Conservation (phyloP, 2,888 invertebrate genomes). For the Caenorhabditis doughertyi region DNA sequence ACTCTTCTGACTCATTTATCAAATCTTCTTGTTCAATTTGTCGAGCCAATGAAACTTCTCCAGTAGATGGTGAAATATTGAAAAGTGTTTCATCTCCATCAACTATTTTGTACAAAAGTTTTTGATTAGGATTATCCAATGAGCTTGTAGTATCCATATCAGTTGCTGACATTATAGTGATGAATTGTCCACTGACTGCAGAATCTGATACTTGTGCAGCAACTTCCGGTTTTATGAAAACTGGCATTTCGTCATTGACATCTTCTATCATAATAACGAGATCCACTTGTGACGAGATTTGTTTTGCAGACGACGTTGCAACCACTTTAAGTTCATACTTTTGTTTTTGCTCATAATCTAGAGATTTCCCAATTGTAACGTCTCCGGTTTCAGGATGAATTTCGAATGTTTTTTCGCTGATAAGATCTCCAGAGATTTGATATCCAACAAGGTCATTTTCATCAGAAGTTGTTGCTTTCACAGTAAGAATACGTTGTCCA, state of each 20-base stretch:
- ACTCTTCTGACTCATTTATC: slow-evolving; percentile 21
- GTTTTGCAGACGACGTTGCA: slow-evolving; percentile 87
- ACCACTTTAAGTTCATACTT: slow-evolving; percentile 64
- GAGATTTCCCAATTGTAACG: slow-evolving; percentile 90
- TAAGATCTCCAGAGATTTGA: not conserved
- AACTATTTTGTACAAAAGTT: slow-evolving; percentile 73
- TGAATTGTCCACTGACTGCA: slow-evolving; percentile 71
- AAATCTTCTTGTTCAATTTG: slow-evolving; percentile 73
- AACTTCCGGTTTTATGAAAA: slow-evolving; percentile 67
- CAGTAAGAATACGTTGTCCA: slow-evolving; percentile 71
- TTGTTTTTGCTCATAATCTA: slow-evolving; percentile 91
- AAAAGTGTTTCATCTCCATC: slow-evolving; percentile 80
- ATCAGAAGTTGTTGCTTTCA: slow-evolving; percentile 76
- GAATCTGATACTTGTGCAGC: slow-evolving; percentile 67
- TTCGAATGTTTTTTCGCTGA: not conserved
- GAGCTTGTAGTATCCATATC: slow-evolving; percentile 73
- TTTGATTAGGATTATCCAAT: slow-evolving; percentile 58
- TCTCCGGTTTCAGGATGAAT: slow-evolving; percentile 92
- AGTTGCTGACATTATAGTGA: slow-evolving; percentile 72
- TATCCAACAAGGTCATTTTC: slow-evolving; percentile 19
- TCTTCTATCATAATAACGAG: slow-evolving; percentile 72
- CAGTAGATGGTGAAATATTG: slow-evolving; percentile 67
- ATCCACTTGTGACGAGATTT: slow-evolving; percentile 89
- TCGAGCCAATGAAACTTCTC: slow-evolving; percentile 73
- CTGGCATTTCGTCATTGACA: slow-evolving; percentile 77